phyloP scores from a whole-genome alignment of 2,113 vertebrate species.

The Oreotrochilus melanogaster region DNA sequence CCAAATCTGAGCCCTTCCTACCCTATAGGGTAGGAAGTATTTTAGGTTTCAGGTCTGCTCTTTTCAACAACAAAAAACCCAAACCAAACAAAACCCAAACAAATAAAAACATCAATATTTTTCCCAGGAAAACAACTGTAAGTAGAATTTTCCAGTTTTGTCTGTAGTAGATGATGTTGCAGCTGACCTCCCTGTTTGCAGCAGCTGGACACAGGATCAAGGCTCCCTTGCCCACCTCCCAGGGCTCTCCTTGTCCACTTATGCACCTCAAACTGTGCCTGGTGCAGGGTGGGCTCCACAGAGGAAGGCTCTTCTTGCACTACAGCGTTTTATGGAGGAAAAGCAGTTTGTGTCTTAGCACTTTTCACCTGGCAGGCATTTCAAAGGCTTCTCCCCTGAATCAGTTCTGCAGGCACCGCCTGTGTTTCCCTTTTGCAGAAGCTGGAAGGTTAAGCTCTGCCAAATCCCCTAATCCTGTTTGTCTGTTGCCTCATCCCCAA shows the following conservation, averaged over 20 bases:
- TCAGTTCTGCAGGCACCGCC: constrained; percentile 31
- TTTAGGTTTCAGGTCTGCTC: background rate
- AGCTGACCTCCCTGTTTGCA: background rate
- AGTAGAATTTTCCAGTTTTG: background rate
- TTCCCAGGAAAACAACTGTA: background rate
- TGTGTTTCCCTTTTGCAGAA: constrained; percentile 52
- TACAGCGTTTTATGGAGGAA: background rate
- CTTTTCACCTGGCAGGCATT: constrained; percentile 17
- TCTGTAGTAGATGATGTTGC: background rate
- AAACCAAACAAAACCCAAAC: no score
- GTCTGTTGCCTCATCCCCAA: constrained; percentile 22
- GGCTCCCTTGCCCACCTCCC: background rate
- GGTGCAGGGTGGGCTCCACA: background rate
- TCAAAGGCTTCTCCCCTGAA: constrained; percentile 58
- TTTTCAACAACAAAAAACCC: background rate
- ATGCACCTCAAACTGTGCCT: background rate
- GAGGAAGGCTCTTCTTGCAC: background rate
- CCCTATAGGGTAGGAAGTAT: background rate
- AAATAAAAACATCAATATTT: background rate
- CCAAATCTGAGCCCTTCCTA: background rate
- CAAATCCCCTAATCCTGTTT: constrained; percentile 63
- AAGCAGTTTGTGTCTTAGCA: background rate
- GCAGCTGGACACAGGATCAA: background rate
- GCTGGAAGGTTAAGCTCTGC: constrained; percentile 26
- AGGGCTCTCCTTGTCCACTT: background rate